Conservation (phyloP, 2,113 vertebrate genomes). For the Stercorarius parasiticus region DNA sequence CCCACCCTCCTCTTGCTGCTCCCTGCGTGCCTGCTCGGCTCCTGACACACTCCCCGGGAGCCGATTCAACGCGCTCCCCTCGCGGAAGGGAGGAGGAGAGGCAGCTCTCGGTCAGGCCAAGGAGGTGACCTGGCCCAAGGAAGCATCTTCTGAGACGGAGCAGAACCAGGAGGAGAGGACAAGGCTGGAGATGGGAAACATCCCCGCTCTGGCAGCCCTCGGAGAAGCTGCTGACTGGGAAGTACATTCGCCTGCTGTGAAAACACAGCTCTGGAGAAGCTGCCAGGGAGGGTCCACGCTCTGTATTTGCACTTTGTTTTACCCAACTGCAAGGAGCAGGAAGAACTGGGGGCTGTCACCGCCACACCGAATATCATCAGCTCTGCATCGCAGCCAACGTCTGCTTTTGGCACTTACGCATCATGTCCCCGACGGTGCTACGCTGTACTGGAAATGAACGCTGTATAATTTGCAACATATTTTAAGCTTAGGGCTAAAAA, state of each 20-base stretch:
- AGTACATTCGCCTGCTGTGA: not conserved
- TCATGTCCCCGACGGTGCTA: accelerated
- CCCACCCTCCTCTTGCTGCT: not conserved
- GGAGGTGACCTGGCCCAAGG: not conserved
- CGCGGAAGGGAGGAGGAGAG: not conserved
- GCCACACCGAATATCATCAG: accelerated
- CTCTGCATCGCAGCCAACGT: accelerated
- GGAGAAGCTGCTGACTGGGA: not conserved
- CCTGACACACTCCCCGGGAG: accelerated
- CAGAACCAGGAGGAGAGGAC: not conserved
- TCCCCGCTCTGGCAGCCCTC: not conserved
- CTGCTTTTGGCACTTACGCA: not conserved
- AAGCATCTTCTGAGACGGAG: not conserved
- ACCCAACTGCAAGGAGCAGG: not conserved
- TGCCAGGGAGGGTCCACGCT: not conserved
- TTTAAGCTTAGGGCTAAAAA: not conserved
- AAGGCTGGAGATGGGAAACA: not conserved
- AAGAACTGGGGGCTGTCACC: not conserved
- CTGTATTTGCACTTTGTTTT: not conserved
- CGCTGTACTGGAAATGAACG: not conserved
- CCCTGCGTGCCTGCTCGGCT: accelerated
- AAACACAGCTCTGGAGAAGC: not conserved
- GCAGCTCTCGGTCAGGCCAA: accelerated
- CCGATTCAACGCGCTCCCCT: not conserved
- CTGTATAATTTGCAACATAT: not conserved